Evolutionary conservation across 2,797 vertebrate species (phyloP), one percentile per base, ranked within the genome.

Genomic region (Phataginus tricuspis): DNA sequence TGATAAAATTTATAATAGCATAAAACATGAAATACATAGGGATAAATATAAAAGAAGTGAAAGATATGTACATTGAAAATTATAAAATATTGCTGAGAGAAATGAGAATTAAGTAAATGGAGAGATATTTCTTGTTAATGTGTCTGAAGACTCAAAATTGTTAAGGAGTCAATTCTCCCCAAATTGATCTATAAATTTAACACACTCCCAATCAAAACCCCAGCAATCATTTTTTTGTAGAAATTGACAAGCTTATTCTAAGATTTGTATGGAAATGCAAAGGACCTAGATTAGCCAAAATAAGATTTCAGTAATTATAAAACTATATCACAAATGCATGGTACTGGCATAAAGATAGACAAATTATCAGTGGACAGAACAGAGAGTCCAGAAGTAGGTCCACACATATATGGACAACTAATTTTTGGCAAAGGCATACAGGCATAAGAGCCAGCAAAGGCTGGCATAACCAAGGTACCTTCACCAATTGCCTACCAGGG

Each of bases 271-370:
- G 64, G 66, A 80, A 87, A 87, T 80, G 18, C 59, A 75, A 83
- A 94, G 10, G 37, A 75, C 19, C 49, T 37, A 94, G 15, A 79
- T 69, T 71, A 78, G 15, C 21, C n/a, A 77, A 77, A 68, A 57
- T 18, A 57, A 29, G 49, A 57, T 77, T 92, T 92, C 25, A 68
- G 49, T 68, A 75, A 66, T 89, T 75, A 75, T 72, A 94, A 89
- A 94, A 82, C 42, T 75, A 27, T 19, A 57, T 74, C 34, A 57
- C 31, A 39, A 57, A n/a, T 75, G 37, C 31, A 15, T 89, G 25
- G 45, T 39, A 64, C 31, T 74, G 68, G 23, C 45, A 51, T 79
- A 64, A 45, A 68, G 71, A 77, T 37, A 74, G 16, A 61, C 49
- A 78, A 55, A 23, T 55, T 39, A 80, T 69, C 42, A 49, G 72